phyloP scores from a whole-genome alignment of 2,888 invertebrate species.

The Tupiocoris notatus region DNA sequence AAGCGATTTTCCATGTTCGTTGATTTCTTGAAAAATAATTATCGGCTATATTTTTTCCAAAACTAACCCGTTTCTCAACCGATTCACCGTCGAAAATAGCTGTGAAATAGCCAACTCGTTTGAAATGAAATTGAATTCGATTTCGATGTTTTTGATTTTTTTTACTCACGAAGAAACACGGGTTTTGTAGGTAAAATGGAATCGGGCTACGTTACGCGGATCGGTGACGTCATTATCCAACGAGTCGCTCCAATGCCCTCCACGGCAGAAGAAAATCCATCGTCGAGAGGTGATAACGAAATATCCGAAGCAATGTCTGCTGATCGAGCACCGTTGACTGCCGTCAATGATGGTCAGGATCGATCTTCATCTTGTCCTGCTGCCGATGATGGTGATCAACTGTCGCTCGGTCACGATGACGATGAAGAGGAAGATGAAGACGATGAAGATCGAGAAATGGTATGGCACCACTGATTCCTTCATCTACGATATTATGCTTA shows the following conservation, averaged over 20 bases:
- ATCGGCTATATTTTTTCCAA: no score
- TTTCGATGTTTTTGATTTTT: background rate
- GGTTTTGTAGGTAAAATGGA: constrained; percentile 11
- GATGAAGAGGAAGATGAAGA: background rate
- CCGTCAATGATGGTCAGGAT: background rate
- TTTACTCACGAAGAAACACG: no score
- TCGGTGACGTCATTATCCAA: constrained; percentile 64
- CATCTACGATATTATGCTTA: no score
- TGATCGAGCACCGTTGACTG: background rate
- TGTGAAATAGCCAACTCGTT: background rate
- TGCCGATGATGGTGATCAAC: background rate
- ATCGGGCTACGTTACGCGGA: constrained; percentile 55
- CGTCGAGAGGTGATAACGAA: background rate
- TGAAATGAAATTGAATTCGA: background rate
- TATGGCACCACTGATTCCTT: no score
- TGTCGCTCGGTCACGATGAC: background rate
- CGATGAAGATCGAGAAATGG: background rate
- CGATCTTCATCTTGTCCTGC: background rate
- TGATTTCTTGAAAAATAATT: no score
- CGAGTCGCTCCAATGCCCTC: constrained; percentile 52
- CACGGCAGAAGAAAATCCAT: background rate
- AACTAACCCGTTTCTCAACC: no score
- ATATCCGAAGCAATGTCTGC: background rate
- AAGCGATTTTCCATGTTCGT: no score
- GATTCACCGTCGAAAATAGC: no score